Conservation (phyloP, 2,113 vertebrate species). For the Dermatemys mawii region DNA sequence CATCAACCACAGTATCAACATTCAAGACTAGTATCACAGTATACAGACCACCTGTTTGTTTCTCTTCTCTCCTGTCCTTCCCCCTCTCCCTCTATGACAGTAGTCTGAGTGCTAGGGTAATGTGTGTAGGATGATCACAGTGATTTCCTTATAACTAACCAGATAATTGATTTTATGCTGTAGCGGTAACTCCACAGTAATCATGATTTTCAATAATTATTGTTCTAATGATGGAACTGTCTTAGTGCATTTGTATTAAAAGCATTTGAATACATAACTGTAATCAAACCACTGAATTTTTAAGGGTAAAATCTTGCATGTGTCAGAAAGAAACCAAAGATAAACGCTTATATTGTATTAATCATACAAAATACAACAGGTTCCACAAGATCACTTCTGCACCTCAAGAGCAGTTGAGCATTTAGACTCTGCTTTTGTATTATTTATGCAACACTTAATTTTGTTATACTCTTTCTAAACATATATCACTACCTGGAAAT, state of each 20-base stretch:
- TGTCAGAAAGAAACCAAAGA: neutral
- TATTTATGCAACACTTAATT: neutral
- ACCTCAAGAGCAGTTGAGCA: neutral
- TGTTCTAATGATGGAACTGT: neutral
- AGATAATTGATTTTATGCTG: neutral
- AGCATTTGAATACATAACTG: rapidly evolving
- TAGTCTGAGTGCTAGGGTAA: neutral
- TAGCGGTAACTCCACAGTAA: neutral
- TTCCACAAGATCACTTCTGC: neutral
- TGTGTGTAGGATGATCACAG: neutral
- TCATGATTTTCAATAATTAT: neutral
- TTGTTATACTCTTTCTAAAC: neutral
- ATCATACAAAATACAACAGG: neutral
- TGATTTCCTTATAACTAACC: neutral
- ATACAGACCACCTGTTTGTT: neutral
- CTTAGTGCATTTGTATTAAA: neutral
- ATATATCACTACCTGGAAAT: neutral
- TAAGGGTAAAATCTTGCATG: neutral
- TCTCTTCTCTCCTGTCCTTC: neutral
- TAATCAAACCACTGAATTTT: neutral
- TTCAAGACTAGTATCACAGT: rapidly evolving
- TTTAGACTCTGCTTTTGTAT: neutral
- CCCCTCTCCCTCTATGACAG: neutral
- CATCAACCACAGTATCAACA: neutral
- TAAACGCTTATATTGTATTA: neutral